phyloP scores from a whole-genome alignment of 1,140 invertebrate species.

The Conus ventricosus region DNA sequence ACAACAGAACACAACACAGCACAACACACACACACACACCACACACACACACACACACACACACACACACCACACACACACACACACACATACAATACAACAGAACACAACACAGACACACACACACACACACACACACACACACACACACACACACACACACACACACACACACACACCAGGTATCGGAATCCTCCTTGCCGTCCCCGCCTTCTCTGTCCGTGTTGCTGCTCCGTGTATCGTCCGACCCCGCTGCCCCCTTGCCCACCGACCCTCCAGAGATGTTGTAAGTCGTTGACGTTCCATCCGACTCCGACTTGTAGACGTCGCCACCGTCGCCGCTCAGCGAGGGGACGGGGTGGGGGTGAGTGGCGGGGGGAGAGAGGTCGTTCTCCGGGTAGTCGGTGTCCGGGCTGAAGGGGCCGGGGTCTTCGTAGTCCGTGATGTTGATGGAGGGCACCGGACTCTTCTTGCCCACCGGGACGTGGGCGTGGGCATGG shows the following conservation, averaged over 20 bases:
- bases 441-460: conserved; percentile 11
- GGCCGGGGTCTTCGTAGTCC: background rate
- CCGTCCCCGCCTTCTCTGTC: background rate
- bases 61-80: no score
- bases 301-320: conserved; percentile 16
- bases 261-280: background rate
- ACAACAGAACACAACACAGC: no score
- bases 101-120: no score
- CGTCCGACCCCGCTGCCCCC: background rate
- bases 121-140: no score
- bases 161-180: background rate
- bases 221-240: conserved; percentile 9
- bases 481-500: background rate
- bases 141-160: no score
- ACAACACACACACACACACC: no score
- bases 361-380: background rate
- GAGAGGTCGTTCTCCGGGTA: conserved; percentile 24
- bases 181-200: background rate
- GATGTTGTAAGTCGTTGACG: conserved; percentile 12
- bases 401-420: conserved; percentile 18
- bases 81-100: no score
- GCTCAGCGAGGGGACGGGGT: background rate
- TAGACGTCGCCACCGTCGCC: conserved; percentile 5
- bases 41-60: no score
- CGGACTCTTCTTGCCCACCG: background rate